A percentile compares a stretch with the other conserved stretches of the same genome.
phyloP scores from a whole-genome alignment of 1,140 invertebrate species.

The Zaprionus kolodkinae region DNA sequence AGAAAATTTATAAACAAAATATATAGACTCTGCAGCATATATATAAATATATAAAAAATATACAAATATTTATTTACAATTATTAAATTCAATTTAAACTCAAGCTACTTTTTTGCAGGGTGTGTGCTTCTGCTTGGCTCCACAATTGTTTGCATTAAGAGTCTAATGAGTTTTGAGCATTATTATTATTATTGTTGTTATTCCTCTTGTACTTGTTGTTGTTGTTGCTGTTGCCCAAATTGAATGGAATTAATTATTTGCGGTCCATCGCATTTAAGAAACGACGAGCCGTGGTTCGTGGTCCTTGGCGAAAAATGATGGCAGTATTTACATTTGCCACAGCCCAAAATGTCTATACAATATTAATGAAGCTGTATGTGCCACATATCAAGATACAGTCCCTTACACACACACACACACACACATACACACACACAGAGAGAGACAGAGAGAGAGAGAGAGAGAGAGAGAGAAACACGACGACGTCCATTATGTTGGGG shows the following conservation, averaged over 20 bases:
- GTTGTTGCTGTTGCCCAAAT: constrained; percentile 32
- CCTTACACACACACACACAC: constrained; percentile 10
- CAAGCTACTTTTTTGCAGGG: neutral
- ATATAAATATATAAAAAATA: no score
- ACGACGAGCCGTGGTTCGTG: neutral
- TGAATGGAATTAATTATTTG: constrained; percentile 54
- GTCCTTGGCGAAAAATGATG: constrained; percentile 30
- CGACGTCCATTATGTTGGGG: constrained; percentile 40
- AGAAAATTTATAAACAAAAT: neutral
- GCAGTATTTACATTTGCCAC: constrained; percentile 42
- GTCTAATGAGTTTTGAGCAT: constrained; percentile 30
- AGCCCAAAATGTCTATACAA: constrained; percentile 22
- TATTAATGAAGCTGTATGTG: constrained; percentile 56
- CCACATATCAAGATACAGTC: constrained; percentile 29
- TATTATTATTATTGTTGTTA: neutral
- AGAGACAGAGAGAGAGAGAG: no score
- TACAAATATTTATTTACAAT: no score
- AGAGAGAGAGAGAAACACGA: constrained; percentile 1
- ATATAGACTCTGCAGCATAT: neutral
- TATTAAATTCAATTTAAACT: neutral
- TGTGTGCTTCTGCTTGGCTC: constrained; percentile 2
- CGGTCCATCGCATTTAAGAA: constrained; percentile 29
- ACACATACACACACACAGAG: constrained; percentile 5
- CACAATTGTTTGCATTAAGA: constrained; percentile 32
- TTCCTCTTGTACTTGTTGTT: neutral